These are phyloP conservation scores for Spondyliosoma cantharus DNA, from an alignment of 2,797 vertebrate species.

Conservation along the genomic window DNA sequence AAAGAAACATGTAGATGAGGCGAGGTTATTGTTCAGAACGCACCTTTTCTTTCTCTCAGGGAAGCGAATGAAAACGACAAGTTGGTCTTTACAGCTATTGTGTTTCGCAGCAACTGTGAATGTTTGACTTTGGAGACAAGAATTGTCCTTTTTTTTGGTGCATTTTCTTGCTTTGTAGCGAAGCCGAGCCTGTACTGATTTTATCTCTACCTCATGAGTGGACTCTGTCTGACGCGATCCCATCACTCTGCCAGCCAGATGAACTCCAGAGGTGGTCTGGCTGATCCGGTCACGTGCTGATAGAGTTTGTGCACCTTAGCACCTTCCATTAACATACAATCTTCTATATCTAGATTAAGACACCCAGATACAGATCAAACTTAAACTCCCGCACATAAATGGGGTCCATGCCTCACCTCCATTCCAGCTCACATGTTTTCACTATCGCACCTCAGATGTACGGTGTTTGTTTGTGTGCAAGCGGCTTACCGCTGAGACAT, in stretches of 20 bases:
- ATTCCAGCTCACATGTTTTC: conserved; percentile 21
- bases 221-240: conserved; percentile 26
- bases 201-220: conserved; percentile 14
- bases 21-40: not conserved
- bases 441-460: conserved; percentile 25
- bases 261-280: conserved; percentile 36
- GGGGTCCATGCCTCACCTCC: conserved; percentile 1
- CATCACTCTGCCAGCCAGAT: conserved; percentile 26
- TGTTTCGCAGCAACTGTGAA: conserved; percentile 1
- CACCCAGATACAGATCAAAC: conserved; percentile 46
- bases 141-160: not conserved
- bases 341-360: conserved; percentile 40
- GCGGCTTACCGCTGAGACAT: conserved; percentile 50
- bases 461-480: conserved; percentile 47
- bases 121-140: conserved; percentile 21
- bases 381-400: conserved; percentile 36
- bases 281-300: conserved; percentile 33
- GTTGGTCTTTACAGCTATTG: not conserved
- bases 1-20: conserved; percentile 10
- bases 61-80: not conserved
- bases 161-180: not conserved
- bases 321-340: conserved; percentile 44
- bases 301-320: conserved; percentile 13
- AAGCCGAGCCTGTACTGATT: conserved; percentile 12
- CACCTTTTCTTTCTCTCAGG: not conserved